phyloP scores from a whole-genome alignment of 2,797 vertebrate genomes.

The Erpetoichthys calabaricus region DNA sequence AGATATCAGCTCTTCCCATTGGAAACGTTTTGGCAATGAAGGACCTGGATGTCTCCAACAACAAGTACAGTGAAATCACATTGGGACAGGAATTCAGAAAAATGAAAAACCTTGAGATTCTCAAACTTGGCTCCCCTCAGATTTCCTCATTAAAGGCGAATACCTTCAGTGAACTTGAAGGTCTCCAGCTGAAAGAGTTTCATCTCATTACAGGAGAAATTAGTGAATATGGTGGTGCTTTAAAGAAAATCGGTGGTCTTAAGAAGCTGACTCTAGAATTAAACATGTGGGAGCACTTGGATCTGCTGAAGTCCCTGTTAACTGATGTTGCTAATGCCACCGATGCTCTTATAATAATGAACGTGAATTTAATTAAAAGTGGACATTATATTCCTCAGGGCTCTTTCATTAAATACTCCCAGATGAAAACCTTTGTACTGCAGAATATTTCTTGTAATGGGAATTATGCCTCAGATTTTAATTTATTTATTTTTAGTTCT shows the following conservation, averaged over 20 bases:
- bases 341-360: constrained; percentile 4
- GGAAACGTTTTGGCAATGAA: constrained; percentile 4
- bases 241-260: constrained; percentile 3
- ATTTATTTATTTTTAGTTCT: background rate
- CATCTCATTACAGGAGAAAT: constrained; percentile 10
- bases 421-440: background rate
- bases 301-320: constrained; percentile 3
- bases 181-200: constrained; percentile 7
- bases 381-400: background rate
- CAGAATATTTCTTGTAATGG: constrained; percentile 5
- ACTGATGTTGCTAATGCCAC: constrained; percentile 3
- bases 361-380: constrained; percentile 1
- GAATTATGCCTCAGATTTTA: background rate
- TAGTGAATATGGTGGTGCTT: constrained; percentile 3
- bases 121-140: constrained; percentile 6
- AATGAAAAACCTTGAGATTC: constrained; percentile 6
- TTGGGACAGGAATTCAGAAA: constrained; percentile 5
- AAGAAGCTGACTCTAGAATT: constrained; percentile 9
- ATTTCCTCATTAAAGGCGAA: constrained; percentile 4
- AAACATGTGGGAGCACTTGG: constrained; percentile 6
- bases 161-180: background rate
- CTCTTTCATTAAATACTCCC: background rate
- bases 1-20: constrained; percentile 10
- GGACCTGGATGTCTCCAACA: constrained; percentile 10
- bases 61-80: background rate